A percentile compares a stretch with the other conserved stretches of the same genome.
Evolutionary conservation across 2,888 invertebrate genomes (phyloP).

Genomic region (Taphrorychus bicolor): DNA sequence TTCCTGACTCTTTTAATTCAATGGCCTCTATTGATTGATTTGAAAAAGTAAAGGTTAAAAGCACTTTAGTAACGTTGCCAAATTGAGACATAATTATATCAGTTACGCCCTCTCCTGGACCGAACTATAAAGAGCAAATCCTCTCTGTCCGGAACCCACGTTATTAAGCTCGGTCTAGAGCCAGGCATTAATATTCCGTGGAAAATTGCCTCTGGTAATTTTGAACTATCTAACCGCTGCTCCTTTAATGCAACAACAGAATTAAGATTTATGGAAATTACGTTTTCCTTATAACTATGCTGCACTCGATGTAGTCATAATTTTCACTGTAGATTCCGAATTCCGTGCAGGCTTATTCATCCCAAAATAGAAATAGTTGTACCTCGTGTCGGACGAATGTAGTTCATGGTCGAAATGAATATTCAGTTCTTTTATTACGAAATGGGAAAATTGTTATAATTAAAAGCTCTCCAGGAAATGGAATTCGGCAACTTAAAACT

Average conservation of each 20-base stretch:
- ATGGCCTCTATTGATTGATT: no score
- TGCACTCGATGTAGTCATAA: background rate
- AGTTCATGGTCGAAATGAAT: no score
- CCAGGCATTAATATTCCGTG: constrained; percentile 13
- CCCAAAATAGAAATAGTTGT: background rate
- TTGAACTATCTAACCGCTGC: constrained; percentile 19
- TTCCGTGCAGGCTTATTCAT: background rate
- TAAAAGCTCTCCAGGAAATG: background rate
- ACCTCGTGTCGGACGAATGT: no score
- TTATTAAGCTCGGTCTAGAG: background rate
- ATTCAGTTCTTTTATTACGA: background rate
- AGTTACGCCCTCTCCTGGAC: background rate
- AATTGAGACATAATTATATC: background rate
- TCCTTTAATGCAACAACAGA: constrained; percentile 20
- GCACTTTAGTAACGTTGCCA: no score
- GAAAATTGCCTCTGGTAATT: constrained; percentile 16
- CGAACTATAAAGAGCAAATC: background rate
- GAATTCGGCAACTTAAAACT: background rate
- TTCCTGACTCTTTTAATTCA: no score
- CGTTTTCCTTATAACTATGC: constrained; percentile 17
- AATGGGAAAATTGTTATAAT: background rate
- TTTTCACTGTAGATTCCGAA: background rate
- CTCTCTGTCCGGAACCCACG: background rate
- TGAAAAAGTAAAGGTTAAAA: no score
- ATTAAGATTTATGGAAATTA: constrained; percentile 29